These are phyloP conservation scores for Chaetura pelagica DNA, from an alignment of 2,113 vertebrate species.

Conservation along the genomic window DNA sequence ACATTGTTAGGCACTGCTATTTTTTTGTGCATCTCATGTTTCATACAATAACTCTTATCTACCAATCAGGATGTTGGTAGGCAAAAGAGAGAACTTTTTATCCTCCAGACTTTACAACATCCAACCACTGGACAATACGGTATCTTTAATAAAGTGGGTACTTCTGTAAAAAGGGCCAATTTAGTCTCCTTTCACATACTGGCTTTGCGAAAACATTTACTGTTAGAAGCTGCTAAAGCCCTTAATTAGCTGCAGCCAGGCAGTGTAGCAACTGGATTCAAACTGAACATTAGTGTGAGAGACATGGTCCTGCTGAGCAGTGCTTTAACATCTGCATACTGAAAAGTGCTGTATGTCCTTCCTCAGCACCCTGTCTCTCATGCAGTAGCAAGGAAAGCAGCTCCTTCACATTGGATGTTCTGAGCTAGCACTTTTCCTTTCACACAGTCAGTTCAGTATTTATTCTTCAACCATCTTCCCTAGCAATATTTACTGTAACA, in stretches of 20 bases:
- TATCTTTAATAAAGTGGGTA: neutral
- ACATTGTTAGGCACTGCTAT: neutral
- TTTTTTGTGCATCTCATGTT: neutral
- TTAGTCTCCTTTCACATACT: rapidly evolving
- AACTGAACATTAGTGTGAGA: neutral
- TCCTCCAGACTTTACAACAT: neutral
- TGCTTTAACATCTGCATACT: neutral
- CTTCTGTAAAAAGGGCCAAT: neutral
- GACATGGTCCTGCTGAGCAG: neutral
- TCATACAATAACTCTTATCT: neutral
- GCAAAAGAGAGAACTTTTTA: neutral
- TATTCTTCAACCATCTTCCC: neutral
- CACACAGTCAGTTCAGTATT: neutral
- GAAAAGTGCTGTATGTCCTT: neutral
- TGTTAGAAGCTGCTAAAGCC: neutral
- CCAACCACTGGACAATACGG: neutral
- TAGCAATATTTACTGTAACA: neutral
- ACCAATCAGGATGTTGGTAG: neutral
- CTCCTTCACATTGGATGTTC: neutral
- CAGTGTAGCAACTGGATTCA: neutral
- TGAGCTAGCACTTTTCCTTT: neutral
- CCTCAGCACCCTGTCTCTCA: neutral
- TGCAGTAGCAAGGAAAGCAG: neutral
- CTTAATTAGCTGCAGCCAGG: neutral
- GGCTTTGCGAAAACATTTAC: neutral